A percentile compares a stretch with the other conserved stretches of the same genome.
Conservation (phyloP, 2,113 vertebrate genomes). For the Chaenogobius annularis region DNA sequence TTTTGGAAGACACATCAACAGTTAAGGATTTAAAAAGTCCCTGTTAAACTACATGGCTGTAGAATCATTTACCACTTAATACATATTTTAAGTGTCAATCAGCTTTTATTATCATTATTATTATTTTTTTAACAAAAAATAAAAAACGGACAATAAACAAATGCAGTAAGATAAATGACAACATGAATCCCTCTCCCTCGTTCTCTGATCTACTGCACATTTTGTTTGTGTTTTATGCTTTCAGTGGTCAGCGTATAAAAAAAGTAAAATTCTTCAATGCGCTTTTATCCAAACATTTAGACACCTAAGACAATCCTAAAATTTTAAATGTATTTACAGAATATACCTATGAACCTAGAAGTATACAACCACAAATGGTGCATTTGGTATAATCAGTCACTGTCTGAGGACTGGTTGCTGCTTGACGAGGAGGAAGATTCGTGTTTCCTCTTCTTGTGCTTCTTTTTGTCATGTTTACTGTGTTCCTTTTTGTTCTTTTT, state of each 20-base stretch:
- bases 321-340: neutral
- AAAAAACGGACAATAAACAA: too few species aligned
- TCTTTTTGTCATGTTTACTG: conserved; percentile 84
- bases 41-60: neutral
- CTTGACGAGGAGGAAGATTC: conserved; percentile 78
- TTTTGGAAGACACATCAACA: conserved; percentile 16
- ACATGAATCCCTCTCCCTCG: too few species aligned
- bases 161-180: neutral
- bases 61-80: neutral
- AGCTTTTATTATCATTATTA: neutral
- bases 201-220: neutral
- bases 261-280: neutral
- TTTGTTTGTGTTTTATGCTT: neutral
- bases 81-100: neutral
- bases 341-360: neutral
- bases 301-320: neutral
- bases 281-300: neutral
- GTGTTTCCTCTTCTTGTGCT: conserved; percentile 79
- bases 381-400: conserved; percentile 67
- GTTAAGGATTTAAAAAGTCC: neutral
- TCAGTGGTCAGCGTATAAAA: neutral
- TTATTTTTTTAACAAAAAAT: neutral
- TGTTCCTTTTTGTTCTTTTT: conserved; percentile 85
- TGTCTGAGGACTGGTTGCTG: conserved; percentile 81
- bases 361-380: neutral